A percentile compares a stretch with the other conserved stretches of the same genome.
Conservation (phyloP, 2,888 invertebrate species). For the Archaeoteleia sp. region DNA sequence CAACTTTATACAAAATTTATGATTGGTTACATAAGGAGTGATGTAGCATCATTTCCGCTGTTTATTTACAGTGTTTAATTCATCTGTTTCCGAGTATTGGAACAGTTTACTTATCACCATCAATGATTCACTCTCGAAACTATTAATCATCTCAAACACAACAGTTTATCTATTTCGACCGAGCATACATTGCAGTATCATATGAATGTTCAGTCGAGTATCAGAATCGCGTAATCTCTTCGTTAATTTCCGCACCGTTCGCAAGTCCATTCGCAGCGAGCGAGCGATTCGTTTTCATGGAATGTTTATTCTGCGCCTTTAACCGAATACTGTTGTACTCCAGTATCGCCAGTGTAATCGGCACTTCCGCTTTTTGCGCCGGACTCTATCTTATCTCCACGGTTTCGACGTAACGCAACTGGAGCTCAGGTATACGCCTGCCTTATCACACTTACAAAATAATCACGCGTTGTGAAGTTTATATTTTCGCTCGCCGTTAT, state of each 20-base stretch:
- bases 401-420: slow-evolving; percentile 34
- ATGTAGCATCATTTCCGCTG: background rate
- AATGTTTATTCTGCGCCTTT: slow-evolving; percentile 56
- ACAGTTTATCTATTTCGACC: slow-evolving; percentile 2
- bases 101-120: background rate
- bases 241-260: slow-evolving; percentile 54
- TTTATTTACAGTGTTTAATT: background rate
- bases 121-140: slow-evolving; percentile 5
- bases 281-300: slow-evolving; percentile 27
- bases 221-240: slow-evolving; percentile 1
- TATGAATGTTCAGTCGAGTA: slow-evolving; percentile 1
- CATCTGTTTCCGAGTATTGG: background rate
- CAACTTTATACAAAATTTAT: too few relatives aligned
- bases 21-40: too few relatives aligned
- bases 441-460: slow-evolving; percentile 32
- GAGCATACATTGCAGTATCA: background rate
- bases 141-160: slow-evolving; percentile 4
- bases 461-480: slow-evolving; percentile 36
- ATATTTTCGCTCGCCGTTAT: slow-evolving; percentile 39
- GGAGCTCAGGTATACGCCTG: slow-evolving; percentile 11
- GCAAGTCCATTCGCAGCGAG: slow-evolving; percentile 48
- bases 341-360: slow-evolving; percentile 15
- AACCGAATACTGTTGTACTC: slow-evolving; percentile 34
- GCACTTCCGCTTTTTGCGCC: slow-evolving; percentile 26
- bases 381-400: slow-evolving; percentile 32